Evolutionary conservation across 2,797 vertebrate species (phyloP).

Genomic region (Todus mexicanus): DNA sequence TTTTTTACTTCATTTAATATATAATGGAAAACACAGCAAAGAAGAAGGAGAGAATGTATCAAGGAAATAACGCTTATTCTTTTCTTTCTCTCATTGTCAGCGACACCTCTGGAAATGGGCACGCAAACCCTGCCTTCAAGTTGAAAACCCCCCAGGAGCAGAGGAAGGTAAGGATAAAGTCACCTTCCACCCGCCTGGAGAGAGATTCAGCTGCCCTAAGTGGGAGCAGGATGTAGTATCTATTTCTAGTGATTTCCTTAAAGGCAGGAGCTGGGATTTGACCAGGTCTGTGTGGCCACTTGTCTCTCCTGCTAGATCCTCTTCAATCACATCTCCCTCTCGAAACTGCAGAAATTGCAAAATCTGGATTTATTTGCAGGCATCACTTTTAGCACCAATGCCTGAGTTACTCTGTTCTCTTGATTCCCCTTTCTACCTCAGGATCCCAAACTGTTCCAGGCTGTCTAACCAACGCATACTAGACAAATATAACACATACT

Average conservation of each 20-base stretch:
- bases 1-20: not conserved
- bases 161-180: conserved; percentile 63
- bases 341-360: not conserved
- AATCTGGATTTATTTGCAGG: not conserved
- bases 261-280: not conserved
- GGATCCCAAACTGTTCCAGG: not conserved
- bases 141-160: conserved; percentile 73
- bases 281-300: not conserved
- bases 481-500: too few relatives aligned
- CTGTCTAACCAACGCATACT: not conserved
- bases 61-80: not conserved
- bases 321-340: not conserved
- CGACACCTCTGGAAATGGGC: conserved; percentile 65
- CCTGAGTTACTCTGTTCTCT: not conserved
- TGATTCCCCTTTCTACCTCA: not conserved
- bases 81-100: not conserved
- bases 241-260: not conserved
- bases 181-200: not conserved
- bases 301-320: not conserved
- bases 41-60: not conserved
- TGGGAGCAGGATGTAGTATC: not conserved
- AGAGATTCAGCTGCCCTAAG: not conserved
- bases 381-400: fast-evolving
- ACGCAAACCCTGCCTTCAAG: conserved; percentile 78
- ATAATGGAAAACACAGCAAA: not conserved